phyloP scores from a whole-genome alignment of 2,797 vertebrate genomes.

The Emys orbicularis region DNA sequence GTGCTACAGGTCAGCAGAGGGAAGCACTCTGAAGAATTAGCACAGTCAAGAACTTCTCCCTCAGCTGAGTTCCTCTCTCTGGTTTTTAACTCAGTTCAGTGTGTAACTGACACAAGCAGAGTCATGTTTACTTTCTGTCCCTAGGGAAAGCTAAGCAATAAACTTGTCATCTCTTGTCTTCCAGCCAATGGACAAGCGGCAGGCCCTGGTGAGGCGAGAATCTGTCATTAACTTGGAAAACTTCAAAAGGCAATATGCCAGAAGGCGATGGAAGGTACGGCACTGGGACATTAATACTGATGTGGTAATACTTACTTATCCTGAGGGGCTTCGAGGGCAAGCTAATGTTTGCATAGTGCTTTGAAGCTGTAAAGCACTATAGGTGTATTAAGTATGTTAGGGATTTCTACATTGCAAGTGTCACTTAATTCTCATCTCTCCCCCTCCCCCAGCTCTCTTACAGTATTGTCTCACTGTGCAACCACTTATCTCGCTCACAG shows the following conservation, averaged over 20 bases:
- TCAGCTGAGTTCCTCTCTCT: not conserved
- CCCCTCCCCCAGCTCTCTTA: conserved; percentile 88
- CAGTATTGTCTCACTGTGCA: conserved; percentile 93
- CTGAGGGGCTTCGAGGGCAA: not conserved
- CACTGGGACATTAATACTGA: not conserved
- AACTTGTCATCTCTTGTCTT: conserved; percentile 72
- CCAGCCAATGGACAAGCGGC: conserved; percentile 90
- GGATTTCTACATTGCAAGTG: not conserved
- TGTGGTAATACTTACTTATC: not conserved
- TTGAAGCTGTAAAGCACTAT: not conserved
- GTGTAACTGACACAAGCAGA: not conserved
- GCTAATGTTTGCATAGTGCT: not conserved
- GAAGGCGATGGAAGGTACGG: conserved; percentile 94
- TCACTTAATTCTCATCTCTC: not conserved
- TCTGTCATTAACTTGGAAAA: conserved; percentile 95
- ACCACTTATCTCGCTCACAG: conserved; percentile 90
- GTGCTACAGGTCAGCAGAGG: not conserved
- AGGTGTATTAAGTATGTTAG: not conserved
- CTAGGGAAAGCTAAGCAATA: not conserved
- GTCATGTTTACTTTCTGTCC: not conserved
- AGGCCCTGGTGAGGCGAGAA: conserved; percentile 92
- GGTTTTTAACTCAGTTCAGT: not conserved
- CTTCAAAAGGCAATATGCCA: conserved; percentile 92
- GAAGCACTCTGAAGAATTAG: not conserved
- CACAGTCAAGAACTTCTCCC: not conserved